Percentiles rank a stretch among this genome's conserved stretches.
Evolutionary conservation across 30 jellyfish, hydroid and myxozoan genomes (phyloP).

Genomic region (Turritopsis rubra): DNA sequence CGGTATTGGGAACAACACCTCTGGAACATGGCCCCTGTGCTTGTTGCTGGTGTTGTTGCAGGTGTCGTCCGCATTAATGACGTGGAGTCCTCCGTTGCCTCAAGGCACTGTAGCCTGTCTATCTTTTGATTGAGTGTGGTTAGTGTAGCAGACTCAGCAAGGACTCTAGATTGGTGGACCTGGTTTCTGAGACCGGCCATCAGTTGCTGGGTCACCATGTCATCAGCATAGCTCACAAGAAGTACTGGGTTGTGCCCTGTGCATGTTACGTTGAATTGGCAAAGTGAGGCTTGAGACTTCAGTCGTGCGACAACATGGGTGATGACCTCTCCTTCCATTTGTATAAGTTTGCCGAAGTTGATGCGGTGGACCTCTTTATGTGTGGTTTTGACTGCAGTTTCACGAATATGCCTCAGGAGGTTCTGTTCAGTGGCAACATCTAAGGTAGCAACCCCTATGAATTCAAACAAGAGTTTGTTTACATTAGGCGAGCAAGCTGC

Average conservation of each 20-base stretch:
- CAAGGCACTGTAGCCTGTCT: neutral
- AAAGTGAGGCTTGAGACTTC: neutral
- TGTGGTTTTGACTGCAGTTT: constrained; percentile 17
- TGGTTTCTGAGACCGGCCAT: neutral
- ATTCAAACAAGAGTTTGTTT: constrained; percentile 27
- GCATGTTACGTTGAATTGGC: constrained; percentile 1
- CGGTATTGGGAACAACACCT: too few relatives aligned
- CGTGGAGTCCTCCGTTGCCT: neutral
- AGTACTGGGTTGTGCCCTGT: neutral
- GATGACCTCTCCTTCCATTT: constrained; percentile 29
- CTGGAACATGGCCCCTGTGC: too few relatives aligned
- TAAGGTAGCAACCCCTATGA: constrained; percentile 7
- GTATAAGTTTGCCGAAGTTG: neutral
- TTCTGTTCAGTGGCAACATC: constrained; percentile 2
- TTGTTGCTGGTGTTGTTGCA: neutral
- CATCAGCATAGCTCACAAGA: constrained; percentile 6
- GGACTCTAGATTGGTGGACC: neutral
- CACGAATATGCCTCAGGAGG: neutral
- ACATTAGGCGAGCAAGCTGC: constrained; percentile 30
- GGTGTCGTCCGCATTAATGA: neutral
- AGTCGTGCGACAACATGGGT: constrained; percentile 35
- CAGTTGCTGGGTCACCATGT: neutral
- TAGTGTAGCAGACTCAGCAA: neutral
- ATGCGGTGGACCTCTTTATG: constrained; percentile 36
- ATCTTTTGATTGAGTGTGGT: neutral